Evolutionary conservation across 1,140 invertebrate species (phyloP).

Genomic region (Zaprionus lachaisei): DNA sequence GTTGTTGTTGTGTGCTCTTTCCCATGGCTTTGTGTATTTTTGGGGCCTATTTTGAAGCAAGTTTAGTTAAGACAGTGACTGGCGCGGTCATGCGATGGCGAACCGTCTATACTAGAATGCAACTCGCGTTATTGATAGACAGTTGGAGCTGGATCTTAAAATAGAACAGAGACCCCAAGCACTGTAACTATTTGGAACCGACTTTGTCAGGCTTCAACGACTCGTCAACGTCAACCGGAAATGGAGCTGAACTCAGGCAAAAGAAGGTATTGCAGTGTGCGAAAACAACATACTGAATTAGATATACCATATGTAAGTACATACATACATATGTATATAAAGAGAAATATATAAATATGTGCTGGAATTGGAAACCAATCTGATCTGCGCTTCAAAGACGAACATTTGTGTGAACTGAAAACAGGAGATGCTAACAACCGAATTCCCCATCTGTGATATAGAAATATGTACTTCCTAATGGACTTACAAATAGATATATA

Average conservation of each 20-base stretch:
- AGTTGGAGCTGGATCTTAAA: constrained; percentile 4
- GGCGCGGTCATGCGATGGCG: constrained; percentile 1
- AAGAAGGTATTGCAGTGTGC: not conserved
- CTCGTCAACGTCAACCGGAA: constrained; percentile 4
- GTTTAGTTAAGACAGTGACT: constrained; percentile 2
- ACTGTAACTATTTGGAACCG: not conserved
- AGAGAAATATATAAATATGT: too few species aligned
- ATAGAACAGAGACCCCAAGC: not conserved
- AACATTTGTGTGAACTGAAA: too few species aligned
- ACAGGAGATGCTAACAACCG: too few species aligned
- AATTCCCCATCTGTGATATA: too few species aligned
- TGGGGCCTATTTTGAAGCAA: not conserved
- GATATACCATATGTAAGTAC: too few species aligned
- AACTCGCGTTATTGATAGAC: constrained; percentile 6
- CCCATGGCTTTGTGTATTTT: constrained; percentile 1
- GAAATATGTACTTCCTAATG: too few species aligned
- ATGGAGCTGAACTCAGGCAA: not conserved
- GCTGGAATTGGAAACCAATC: too few species aligned
- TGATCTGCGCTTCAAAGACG: too few species aligned
- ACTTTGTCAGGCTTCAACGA: constrained; percentile 2
- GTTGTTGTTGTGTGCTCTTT: not conserved
- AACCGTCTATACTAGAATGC: not conserved
- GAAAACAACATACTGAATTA: too few species aligned
- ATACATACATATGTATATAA: too few species aligned
- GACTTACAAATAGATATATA: too few species aligned